A percentile compares a stretch with the other conserved stretches of the same genome.
Evolutionary conservation across 2,113 vertebrate genomes (phyloP).

Genomic region (Scalopus aquaticus): DNA sequence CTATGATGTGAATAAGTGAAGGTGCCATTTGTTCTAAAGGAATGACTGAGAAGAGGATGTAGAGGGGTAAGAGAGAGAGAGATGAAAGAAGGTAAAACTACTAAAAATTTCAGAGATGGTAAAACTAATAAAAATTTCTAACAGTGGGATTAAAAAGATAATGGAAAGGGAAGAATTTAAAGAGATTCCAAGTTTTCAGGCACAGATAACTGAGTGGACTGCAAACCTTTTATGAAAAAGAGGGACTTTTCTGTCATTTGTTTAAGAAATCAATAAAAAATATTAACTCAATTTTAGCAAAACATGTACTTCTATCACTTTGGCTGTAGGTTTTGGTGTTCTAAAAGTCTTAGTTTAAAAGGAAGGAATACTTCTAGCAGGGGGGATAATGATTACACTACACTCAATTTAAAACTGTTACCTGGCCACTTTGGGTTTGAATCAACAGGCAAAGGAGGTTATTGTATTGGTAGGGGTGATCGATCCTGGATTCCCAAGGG

Average conservation of each 20-base stretch:
- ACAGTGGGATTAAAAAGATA: not conserved
- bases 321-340: not conserved
- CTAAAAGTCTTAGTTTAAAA: slow-evolving; percentile 41
- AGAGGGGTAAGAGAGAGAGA: not conserved
- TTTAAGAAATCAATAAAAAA: slow-evolving; percentile 12
- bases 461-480: not conserved
- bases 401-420: not conserved
- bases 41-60: not conserved
- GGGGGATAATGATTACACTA: not conserved
- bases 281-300: slow-evolving; percentile 28
- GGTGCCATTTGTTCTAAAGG: not conserved
- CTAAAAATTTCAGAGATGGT: not conserved
- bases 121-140: not conserved
- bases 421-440: slow-evolving; percentile 22
- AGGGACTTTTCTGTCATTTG: slow-evolving; percentile 37
- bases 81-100: not conserved
- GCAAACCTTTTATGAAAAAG: not conserved
- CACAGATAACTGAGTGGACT: not conserved
- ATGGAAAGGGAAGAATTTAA: slow-evolving; percentile 11
- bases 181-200: slow-evolving; percentile 29
- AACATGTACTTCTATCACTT: not conserved
- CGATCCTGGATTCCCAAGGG: not conserved
- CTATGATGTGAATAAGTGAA: not conserved
- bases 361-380: not conserved
- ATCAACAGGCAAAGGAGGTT: not conserved